Percentiles rank a stretch among this genome's conserved stretches.
Conservation (phyloP, 2,888 invertebrate species). For the Carabus problematicus region DNA sequence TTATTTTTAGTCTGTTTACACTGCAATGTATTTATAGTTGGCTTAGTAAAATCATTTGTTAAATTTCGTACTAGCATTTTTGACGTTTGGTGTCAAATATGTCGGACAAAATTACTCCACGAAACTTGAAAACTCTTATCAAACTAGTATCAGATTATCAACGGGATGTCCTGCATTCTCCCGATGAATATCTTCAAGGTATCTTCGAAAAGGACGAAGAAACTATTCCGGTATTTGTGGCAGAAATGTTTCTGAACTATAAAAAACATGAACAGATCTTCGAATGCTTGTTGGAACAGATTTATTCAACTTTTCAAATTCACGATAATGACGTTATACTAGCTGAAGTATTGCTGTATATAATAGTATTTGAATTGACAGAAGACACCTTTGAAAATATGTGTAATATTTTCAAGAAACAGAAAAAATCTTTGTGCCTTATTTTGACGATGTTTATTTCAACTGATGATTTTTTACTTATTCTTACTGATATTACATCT, state of each 20-base stretch:
- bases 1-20: constrained; percentile 42
- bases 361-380: constrained; percentile 50
- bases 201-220: constrained; percentile 30
- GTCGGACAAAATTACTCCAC: constrained; percentile 43
- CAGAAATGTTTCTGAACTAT: constrained; percentile 45
- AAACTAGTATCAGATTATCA: constrained; percentile 48
- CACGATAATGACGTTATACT: constrained; percentile 45
- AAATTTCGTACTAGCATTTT: constrained; percentile 23
- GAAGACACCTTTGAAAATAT: constrained; percentile 48
- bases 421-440: constrained; percentile 45
- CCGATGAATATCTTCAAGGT: constrained; percentile 49
- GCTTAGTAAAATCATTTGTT: constrained; percentile 38
- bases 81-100: constrained; percentile 17
- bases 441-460: constrained; percentile 59
- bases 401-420: constrained; percentile 46
- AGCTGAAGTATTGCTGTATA: constrained; percentile 49
- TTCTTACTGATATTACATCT: constrained; percentile 61
- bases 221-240: constrained; percentile 34
- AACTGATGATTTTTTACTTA: constrained; percentile 60
- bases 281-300: constrained; percentile 46
- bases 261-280: constrained; percentile 50
- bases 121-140: constrained; percentile 45
- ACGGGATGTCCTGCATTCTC: constrained; percentile 41
- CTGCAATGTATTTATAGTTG: constrained; percentile 34
- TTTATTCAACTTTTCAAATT: constrained; percentile 46